Evolutionary conservation across 1,140 invertebrate genomes (phyloP).

Genomic region (Bacillus rossius): DNA sequence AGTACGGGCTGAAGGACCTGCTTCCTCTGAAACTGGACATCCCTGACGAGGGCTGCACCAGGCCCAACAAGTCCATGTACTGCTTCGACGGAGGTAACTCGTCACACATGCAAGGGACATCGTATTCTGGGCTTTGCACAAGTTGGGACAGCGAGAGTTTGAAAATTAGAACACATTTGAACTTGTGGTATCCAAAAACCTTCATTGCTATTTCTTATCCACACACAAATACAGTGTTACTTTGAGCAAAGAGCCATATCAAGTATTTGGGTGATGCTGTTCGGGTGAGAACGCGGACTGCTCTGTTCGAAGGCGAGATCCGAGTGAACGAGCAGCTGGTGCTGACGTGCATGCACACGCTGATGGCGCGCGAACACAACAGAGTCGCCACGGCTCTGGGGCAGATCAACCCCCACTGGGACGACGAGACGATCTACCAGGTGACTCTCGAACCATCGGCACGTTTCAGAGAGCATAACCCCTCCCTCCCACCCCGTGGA

Average conservation of each 20-base stretch:
- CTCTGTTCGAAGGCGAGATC: constrained; percentile 67
- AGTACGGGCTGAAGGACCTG: constrained; percentile 84
- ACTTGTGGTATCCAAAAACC: too few species aligned
- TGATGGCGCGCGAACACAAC: constrained; percentile 87
- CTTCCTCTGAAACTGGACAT: constrained; percentile 85
- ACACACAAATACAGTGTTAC: too few species aligned
- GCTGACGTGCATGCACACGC: constrained; percentile 83
- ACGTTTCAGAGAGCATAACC: constrained; percentile 82
- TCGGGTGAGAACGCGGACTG: too few species aligned
- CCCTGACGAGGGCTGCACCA: constrained; percentile 88
- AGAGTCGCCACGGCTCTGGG: constrained; percentile 68
- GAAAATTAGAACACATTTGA: too few species aligned
- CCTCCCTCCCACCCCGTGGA: constrained; percentile 74
- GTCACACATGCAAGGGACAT: too few species aligned
- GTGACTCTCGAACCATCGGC: constrained; percentile 62
- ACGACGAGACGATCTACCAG: constrained; percentile 91
- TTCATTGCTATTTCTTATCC: too few species aligned
- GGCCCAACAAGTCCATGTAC: constrained; percentile 80
- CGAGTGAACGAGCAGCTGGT: constrained; percentile 91
- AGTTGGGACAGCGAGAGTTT: too few species aligned
- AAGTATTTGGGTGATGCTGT: too few species aligned
- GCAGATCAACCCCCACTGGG: constrained; percentile 88
- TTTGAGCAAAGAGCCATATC: too few species aligned
- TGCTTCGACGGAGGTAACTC: constrained; percentile 87
- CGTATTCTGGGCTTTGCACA: too few species aligned